Evolutionary conservation across 2,888 invertebrate genomes (phyloP).

Genomic region (Corbicula japonica): DNA sequence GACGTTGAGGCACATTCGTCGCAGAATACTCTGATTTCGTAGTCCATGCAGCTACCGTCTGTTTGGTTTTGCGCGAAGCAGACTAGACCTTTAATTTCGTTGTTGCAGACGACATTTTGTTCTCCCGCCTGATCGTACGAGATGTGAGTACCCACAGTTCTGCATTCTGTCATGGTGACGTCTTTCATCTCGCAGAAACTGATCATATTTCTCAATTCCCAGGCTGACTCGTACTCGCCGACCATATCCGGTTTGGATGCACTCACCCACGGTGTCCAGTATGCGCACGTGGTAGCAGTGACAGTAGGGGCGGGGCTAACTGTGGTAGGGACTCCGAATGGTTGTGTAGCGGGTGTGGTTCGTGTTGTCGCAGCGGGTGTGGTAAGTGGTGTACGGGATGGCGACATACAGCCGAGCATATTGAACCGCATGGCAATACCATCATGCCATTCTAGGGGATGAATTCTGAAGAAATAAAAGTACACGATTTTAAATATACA

Average conservation of each 20-base stretch:
- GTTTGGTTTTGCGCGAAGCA: constrained; percentile 63
- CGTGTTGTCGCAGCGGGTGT: constrained; percentile 40
- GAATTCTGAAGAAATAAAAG: constrained; percentile 57
- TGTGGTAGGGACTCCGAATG: constrained; percentile 1
- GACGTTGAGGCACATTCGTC: constrained; percentile 70
- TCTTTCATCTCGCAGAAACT: constrained; percentile 66
- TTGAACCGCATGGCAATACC: constrained; percentile 77
- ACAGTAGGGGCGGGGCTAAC: constrained; percentile 18
- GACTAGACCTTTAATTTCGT: constrained; percentile 49
- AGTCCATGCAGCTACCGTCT: constrained; percentile 77
- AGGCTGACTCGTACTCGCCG: constrained; percentile 74
- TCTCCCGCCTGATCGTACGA: constrained; percentile 88
- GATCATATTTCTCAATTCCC: constrained; percentile 67
- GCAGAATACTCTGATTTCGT: constrained; percentile 83
- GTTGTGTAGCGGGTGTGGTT: constrained; percentile 15
- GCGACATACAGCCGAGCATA: constrained; percentile 77
- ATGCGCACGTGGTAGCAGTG: constrained; percentile 69
- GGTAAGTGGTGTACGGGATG: constrained; percentile 64
- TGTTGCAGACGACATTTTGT: constrained; percentile 87
- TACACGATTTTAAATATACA: constrained; percentile 14
- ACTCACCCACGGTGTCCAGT: constrained; percentile 82
- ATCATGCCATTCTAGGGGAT: constrained; percentile 75
- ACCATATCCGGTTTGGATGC: constrained; percentile 67
- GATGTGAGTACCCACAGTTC: constrained; percentile 71
- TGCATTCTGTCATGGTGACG: constrained; percentile 64